phyloP scores from a whole-genome alignment of 2,888 invertebrate species.

The Disparrhopalites patrizii region DNA sequence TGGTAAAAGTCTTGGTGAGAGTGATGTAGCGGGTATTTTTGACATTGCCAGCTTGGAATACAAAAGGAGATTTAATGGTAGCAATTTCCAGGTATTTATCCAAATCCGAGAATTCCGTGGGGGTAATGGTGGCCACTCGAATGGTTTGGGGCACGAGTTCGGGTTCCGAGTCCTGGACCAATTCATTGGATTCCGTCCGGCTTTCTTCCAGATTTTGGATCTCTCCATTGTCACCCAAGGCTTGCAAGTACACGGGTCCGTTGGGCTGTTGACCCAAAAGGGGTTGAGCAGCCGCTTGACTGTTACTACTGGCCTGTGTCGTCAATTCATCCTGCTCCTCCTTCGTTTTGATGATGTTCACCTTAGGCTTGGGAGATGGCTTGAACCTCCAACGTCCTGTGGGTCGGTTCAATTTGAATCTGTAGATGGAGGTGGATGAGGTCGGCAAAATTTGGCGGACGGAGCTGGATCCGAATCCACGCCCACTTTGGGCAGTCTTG shows the following conservation, averaged over 20 bases:
- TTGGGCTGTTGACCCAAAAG: conserved; percentile 13
- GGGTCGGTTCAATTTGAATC: conserved; percentile 75
- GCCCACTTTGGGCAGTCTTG: conserved; percentile 27
- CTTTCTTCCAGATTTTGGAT: conserved; percentile 42
- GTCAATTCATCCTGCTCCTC: conserved; percentile 42
- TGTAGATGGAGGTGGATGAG: conserved; percentile 55
- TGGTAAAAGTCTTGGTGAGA: conserved; percentile 58
- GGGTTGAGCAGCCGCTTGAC: conserved; percentile 20
- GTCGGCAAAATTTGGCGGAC: conserved; percentile 40
- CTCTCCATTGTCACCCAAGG: conserved; percentile 31
- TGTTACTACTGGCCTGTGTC: conserved; percentile 26
- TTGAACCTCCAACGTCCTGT: conserved; percentile 88
- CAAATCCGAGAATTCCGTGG: conserved; percentile 76
- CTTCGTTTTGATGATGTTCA: conserved; percentile 53
- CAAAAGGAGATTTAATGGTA: conserved; percentile 82
- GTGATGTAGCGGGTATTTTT: conserved; percentile 84
- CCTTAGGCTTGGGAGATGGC: conserved; percentile 80
- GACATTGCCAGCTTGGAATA: conserved; percentile 80
- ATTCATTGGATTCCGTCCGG: conserved; percentile 46
- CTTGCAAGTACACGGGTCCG: conserved; percentile 34
- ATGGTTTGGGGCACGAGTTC: conserved; percentile 67
- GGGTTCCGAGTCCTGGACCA: conserved; percentile 38
- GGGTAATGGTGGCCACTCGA: conserved; percentile 83
- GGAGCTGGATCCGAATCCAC: conserved; percentile 22
- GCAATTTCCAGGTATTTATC: conserved; percentile 75